Conservation (phyloP, 2,113 vertebrate species). For the Oxyruncus cristatus region DNA sequence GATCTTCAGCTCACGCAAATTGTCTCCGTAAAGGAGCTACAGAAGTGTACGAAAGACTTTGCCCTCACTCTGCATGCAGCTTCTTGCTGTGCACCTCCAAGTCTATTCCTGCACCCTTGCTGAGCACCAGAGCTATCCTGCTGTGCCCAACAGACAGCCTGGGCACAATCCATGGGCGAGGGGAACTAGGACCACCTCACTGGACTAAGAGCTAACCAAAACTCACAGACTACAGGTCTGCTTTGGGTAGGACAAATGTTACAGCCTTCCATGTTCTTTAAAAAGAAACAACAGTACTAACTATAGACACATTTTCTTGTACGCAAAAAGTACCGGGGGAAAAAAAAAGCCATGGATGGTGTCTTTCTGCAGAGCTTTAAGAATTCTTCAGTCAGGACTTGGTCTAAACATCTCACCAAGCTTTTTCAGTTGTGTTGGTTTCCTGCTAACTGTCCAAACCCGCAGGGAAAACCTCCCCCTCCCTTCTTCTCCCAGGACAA, state of each 20-base stretch:
- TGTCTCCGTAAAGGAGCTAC: background rate
- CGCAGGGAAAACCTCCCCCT: too few relatives aligned
- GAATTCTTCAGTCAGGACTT: background rate
- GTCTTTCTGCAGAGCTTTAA: background rate
- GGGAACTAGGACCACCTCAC: background rate
- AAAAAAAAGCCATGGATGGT: rapidly evolving
- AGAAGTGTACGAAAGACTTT: background rate
- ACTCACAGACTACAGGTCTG: background rate
- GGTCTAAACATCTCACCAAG: background rate
- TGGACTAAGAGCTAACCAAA: background rate
- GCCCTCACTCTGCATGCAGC: background rate
- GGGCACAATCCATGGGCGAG: background rate
- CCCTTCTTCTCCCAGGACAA: too few relatives aligned
- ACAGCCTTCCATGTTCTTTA: background rate
- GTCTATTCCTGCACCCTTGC: background rate
- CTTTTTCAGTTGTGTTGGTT: too few relatives aligned
- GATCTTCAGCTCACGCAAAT: background rate
- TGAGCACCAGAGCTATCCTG: background rate
- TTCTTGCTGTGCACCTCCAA: rapidly evolving
- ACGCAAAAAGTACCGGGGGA: background rate
- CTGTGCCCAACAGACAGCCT: background rate
- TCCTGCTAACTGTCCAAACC: too few relatives aligned
- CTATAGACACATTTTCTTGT: background rate
- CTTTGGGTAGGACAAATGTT: background rate
- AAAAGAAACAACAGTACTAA: background rate